Evolutionary conservation across 2,113 vertebrate species (phyloP), one percentile per base, ranked within the genome.

Genomic region (Dromiciops gliroides): DNA sequence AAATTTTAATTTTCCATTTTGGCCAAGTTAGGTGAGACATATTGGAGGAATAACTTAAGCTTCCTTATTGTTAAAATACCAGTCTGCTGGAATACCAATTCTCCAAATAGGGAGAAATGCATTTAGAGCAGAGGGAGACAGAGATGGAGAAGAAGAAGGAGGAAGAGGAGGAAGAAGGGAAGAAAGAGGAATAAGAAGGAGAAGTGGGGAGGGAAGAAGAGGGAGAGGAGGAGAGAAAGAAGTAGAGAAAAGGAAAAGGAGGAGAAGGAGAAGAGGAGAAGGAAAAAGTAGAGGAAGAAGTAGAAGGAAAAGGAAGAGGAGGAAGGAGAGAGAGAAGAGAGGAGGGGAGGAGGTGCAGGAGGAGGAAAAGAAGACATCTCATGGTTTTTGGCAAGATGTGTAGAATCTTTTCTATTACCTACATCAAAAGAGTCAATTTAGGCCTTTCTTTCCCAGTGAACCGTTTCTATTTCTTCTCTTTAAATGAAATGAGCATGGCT

Each of bases 311-410:
- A 75, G 67, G 56, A 37, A 3, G 56, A 75, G 24, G 14, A n/a
- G 37, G 37, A 75, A 60, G 31, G 19, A 19, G 37, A 83, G 19
- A 22, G 67, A 16, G 0, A 48, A 28, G 31, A 44, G 11, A 11
- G 19, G 23, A 3, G 0, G 11, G 16, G 14, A 37, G 2, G 31
- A 14, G 9, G 48, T 53, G 8, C 28, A n/a, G 0, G 0, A 12
- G 53, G 89, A 3, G 1, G 5, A 51, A 44, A 3, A 37, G 26
- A 7, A 24, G 24, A 16, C 51, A 44, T 49, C 48, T 49, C 10
- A 47, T 56, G 31, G 31, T 44, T 83, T 83, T 44, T 83, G 19
- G n/a, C 7, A 16, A 47, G 24, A 24, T 7, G n/a, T 51, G 0
- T 31, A 0, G 0, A 28, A 28, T 49, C 19, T 50, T 22, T 22